Conservation (phyloP, 2,113 vertebrate species). For the Siniperca chuatsi region DNA sequence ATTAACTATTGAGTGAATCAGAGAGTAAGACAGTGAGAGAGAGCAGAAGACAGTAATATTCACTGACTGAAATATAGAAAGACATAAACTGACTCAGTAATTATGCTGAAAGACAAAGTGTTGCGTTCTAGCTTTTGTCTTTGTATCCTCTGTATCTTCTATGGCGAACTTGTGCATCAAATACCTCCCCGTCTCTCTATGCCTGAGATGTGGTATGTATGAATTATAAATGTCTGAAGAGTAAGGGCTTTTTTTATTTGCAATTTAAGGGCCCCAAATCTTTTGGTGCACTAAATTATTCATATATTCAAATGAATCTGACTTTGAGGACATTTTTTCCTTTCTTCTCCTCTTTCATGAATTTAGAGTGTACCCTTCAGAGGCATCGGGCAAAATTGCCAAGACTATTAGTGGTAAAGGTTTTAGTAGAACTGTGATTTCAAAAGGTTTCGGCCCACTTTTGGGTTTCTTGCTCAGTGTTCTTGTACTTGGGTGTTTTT, state of each 20-base stretch:
- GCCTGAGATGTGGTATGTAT: conserved; percentile 43
- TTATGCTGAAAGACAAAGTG: conserved; percentile 29
- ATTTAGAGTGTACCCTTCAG: conserved; percentile 67
- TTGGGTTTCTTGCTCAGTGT: conserved; percentile 6
- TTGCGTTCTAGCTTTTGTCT: conserved; percentile 7
- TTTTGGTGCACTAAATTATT: conserved; percentile 78
- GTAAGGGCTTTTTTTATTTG: conserved; percentile 45
- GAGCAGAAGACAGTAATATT: conserved; percentile 10
- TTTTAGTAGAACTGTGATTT: conserved; percentile 22
- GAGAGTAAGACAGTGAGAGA: neutral
- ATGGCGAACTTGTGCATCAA: conserved; percentile 16
- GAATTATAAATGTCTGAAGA: conserved; percentile 75
- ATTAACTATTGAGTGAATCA: conserved; percentile 41
- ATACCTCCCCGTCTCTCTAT: conserved; percentile 13
- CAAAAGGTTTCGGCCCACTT: neutral
- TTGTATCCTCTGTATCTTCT: conserved; percentile 2
- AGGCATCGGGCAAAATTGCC: conserved; percentile 25
- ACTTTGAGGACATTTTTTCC: conserved; percentile 67
- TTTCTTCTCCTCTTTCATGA: conserved; percentile 67
- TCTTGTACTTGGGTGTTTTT: neutral
- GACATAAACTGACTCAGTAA: conserved; percentile 20
- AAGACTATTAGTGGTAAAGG: conserved; percentile 47
- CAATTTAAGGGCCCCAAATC: conserved; percentile 69
- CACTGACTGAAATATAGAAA: conserved; percentile 14
- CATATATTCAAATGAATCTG: conserved; percentile 78